Conservation (phyloP, 2,888 invertebrate genomes). For the Vandiemenella viatica region DNA sequence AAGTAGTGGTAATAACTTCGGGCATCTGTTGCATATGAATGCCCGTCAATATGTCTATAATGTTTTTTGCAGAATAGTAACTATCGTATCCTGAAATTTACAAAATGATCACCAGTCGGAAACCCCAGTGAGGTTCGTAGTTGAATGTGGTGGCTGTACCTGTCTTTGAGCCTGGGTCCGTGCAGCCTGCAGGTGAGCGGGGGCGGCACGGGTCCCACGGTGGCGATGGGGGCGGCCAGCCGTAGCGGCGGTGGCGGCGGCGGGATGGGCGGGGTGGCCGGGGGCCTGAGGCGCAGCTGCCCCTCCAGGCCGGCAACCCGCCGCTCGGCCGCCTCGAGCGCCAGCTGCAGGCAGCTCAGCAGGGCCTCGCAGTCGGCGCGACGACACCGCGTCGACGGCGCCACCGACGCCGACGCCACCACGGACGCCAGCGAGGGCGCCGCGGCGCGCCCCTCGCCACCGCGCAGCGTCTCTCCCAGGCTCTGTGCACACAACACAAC, state of each 20-base stretch:
- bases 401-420: slow-evolving; percentile 21
- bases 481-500: slow-evolving; percentile 25
- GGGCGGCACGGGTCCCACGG: slow-evolving; percentile 3
- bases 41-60: too few species aligned
- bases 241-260: not conserved
- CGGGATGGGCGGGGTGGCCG: not conserved
- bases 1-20: too few species aligned
- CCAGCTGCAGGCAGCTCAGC: slow-evolving; percentile 27
- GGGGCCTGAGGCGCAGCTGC: slow-evolving; percentile 2
- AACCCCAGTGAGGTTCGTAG: too few species aligned
- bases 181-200: too few species aligned
- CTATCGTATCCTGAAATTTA: too few species aligned
- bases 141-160: too few species aligned
- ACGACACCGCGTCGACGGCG: slow-evolving; percentile 24
- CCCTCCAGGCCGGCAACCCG: slow-evolving; percentile 19
- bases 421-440: slow-evolving; percentile 26
- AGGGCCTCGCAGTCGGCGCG: slow-evolving; percentile 25
- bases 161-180: too few species aligned
- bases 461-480: slow-evolving; percentile 31
- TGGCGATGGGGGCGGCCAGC: not conserved
- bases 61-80: too few species aligned
- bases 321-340: slow-evolving; percentile 23
- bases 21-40: too few species aligned
- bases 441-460: slow-evolving; percentile 24
- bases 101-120: too few species aligned